phyloP scores from a whole-genome alignment of 1,140 invertebrate genomes.

The Battus philenor region DNA sequence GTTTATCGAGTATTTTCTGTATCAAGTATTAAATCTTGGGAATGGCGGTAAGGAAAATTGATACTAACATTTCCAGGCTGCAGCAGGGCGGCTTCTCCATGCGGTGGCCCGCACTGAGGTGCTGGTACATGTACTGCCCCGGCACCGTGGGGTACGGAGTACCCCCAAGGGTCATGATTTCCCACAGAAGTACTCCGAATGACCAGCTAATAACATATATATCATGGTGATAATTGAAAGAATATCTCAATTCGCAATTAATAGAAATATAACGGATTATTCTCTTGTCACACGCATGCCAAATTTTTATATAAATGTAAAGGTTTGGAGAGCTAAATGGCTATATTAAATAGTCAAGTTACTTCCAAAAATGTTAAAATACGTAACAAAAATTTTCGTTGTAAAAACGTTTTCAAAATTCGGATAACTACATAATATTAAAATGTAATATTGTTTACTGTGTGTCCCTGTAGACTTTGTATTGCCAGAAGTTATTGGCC shows the following conservation, averaged over 20 bases:
- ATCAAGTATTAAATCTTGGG: too few species aligned
- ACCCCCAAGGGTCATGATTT: conserved; percentile 95
- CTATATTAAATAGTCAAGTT: not conserved
- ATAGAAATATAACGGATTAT: too few species aligned
- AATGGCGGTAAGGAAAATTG: too few species aligned
- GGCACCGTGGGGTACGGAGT: conserved; percentile 93
- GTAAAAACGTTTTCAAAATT: too few species aligned
- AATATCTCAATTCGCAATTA: not conserved
- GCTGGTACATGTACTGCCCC: conserved; percentile 79
- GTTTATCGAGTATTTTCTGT: too few species aligned
- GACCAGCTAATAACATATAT: conserved; percentile 87
- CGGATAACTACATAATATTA: too few species aligned
- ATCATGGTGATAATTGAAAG: not conserved
- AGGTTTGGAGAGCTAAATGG: not conserved
- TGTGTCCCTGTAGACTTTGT: too few species aligned
- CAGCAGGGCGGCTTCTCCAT: conserved; percentile 97
- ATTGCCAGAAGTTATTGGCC: too few species aligned
- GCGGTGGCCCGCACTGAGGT: conserved; percentile 90
- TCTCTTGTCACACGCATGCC: too few species aligned
- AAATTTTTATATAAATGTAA: conserved; percentile 2
- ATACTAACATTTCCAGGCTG: conserved; percentile 89
- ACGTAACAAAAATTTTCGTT: too few species aligned
- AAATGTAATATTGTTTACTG: too few species aligned
- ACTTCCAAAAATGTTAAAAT: too few species aligned
- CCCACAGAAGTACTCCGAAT: conserved; percentile 95